phyloP scores from a whole-genome alignment of 2,113 vertebrate species.

The Opisthocomus hoazin region DNA sequence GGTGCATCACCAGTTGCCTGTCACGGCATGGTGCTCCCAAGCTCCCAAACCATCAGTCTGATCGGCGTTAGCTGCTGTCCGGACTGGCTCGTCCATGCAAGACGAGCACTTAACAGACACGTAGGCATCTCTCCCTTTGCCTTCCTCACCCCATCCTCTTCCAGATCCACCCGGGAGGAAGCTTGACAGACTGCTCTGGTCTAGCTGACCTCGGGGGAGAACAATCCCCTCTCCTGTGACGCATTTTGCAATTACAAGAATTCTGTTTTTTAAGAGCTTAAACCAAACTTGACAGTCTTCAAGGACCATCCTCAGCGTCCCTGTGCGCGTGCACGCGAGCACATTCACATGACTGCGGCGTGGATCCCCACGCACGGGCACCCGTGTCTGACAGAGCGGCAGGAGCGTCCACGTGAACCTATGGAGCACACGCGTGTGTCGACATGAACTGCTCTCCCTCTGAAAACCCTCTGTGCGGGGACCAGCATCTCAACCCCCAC shows the following conservation, averaged over 20 bases:
- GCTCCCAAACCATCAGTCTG: not conserved
- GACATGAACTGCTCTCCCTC: not conserved
- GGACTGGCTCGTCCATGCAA: not conserved
- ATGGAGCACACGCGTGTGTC: not conserved
- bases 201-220: not conserved
- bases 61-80: not conserved
- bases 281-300: not conserved
- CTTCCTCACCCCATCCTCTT: not conserved
- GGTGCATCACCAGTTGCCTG: not conserved
- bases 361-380: not conserved
- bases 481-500: not conserved
- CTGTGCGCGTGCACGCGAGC: rapidly evolving
- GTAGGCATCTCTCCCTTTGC: not conserved
- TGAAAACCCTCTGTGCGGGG: not conserved
- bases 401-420: rapidly evolving
- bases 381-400: not conserved
- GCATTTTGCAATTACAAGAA: not conserved
- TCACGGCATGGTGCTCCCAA: not conserved
- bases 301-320: not conserved
- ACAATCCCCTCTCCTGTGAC: not conserved
- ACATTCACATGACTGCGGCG: not conserved
- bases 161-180: not conserved
- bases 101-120: not conserved
- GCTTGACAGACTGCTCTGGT: not conserved
- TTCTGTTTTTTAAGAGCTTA: not conserved